Percentiles rank a stretch among this genome's conserved stretches.
phyloP scores from a whole-genome alignment of 1,140 invertebrate species.

The Patella vulgata region DNA sequence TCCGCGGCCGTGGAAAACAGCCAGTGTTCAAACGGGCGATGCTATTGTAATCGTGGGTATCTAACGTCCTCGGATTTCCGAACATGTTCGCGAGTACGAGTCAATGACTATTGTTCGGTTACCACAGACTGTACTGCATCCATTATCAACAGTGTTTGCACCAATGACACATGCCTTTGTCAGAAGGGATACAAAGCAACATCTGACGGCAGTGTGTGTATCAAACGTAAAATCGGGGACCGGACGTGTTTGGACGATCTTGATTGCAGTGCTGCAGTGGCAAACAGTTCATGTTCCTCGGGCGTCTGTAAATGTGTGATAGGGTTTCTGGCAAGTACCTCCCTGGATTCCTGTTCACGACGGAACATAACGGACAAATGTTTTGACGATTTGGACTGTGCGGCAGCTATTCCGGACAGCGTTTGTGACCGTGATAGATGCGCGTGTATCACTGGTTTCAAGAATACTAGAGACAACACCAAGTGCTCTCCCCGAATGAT shows the following conservation, averaged over 20 bases:
- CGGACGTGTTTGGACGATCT: constrained; percentile 15
- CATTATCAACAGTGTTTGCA: constrained; percentile 24
- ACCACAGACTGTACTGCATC: constrained; percentile 27
- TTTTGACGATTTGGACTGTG: constrained; percentile 7
- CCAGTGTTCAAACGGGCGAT: constrained; percentile 18
- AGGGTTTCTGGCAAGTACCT: constrained; percentile 18
- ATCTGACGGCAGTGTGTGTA: constrained; percentile 6
- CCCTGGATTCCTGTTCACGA: constrained; percentile 9
- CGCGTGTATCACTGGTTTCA: constrained; percentile 1
- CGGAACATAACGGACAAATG: constrained; percentile 20
- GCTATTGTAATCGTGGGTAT: constrained; percentile 21
- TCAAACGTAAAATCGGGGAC: constrained; percentile 19
- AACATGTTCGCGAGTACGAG: constrained; percentile 3
- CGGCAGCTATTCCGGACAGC: not conserved
- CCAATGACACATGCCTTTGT: constrained; percentile 15
- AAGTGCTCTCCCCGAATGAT: not conserved
- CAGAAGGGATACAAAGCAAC: constrained; percentile 16
- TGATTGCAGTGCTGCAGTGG: constrained; percentile 33
- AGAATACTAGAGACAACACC: not conserved
- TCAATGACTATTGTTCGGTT: constrained; percentile 21
- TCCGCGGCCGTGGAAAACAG: constrained; percentile 16
- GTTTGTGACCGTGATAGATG: constrained; percentile 10
- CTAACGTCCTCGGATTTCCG: not conserved
- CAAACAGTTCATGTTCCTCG: constrained; percentile 27
- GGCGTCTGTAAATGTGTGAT: constrained; percentile 24